Conservation (phyloP, 2,113 vertebrate species). For the Platanista minor region DNA sequence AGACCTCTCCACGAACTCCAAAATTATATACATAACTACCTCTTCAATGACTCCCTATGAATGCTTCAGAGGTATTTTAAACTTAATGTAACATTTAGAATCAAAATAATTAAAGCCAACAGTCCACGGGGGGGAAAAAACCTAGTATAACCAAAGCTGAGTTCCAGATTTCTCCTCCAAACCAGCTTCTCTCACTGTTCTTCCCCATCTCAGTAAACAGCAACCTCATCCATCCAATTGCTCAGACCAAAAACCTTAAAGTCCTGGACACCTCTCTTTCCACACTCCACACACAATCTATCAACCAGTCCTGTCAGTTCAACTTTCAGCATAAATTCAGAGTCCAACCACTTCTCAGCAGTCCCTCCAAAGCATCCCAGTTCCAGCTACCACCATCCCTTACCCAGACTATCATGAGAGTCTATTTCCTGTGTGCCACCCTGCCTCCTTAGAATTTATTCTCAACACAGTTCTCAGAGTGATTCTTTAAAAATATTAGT, state of each 20-base stretch:
- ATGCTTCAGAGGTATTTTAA: not conserved
- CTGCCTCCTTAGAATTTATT: not conserved
- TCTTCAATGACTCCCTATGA: not conserved
- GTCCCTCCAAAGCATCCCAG: not conserved
- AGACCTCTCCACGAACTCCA: not conserved
- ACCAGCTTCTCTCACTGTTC: conserved; percentile 1
- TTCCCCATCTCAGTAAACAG: not conserved
- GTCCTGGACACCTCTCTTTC: not conserved
- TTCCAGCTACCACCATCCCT: not conserved
- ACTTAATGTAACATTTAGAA: not conserved
- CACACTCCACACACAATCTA: not conserved
- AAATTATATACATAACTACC: not conserved
- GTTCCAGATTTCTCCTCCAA: not conserved
- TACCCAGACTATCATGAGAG: not conserved
- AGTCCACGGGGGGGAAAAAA: not conserved
- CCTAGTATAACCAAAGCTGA: not conserved
- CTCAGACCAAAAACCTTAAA: not conserved
- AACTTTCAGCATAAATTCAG: not conserved
- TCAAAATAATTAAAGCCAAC: conserved; percentile 1
- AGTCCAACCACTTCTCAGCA: not conserved
- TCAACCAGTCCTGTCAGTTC: not conserved
- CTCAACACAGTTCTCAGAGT: not conserved
- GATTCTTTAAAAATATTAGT: not conserved
- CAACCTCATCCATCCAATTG: not conserved
- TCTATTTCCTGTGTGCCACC: not conserved